Base-by-base conservation (phyloP, 2,888 invertebrate species). In the Lasioglossum oenotherae region DNA sequence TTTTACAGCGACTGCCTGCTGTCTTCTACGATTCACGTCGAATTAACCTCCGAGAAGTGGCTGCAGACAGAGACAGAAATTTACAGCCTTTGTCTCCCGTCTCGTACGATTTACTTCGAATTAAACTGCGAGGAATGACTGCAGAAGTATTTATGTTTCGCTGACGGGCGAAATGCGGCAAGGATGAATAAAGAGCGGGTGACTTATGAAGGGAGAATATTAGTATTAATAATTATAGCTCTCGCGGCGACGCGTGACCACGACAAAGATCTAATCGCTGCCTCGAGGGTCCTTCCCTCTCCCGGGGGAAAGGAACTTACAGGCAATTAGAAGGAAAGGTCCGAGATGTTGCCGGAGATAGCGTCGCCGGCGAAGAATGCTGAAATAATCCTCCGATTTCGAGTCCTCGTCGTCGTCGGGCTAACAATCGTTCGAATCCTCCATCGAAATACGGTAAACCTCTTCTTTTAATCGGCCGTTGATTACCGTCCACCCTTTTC, bases 241-340 rank as follows among this genome's bases (percentile, higher is more conserved):
- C 38, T 71, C 41, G 12, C 41, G 41, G 57, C n/a, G 53, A n/a
- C 53, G 38, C 60, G 60, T 38, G 60, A 75, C 38, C 53, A 41
- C 75, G 60, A 60, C 60, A 19, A 75, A 60, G 75, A 75, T 75
- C 75, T 60, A 41, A 60, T 75, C 75, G 38, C 27, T 16, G 57
- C 27, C 27, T 41, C 60, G 38, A 41, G 57, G 60, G 8, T 53
- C 74, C 60, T 12, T 27, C 19, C 4, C 57, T 41, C 44, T 12
- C 16, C n/a, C n/a, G 4, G 10, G 38, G 38, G 75, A 60, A 44
- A 10, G 23, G 67, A 69, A 38, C 67, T 69, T 69, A 69, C 67
- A 57, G 75, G 57, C 57, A 41, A 60, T 75, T 75, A 75, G 75
- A 57, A 16, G 75, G 41, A 57, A 75, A 60, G 75, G 75, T 31